Conservation (phyloP, 2,797 vertebrate species). For the Esox masquinongy region DNA sequence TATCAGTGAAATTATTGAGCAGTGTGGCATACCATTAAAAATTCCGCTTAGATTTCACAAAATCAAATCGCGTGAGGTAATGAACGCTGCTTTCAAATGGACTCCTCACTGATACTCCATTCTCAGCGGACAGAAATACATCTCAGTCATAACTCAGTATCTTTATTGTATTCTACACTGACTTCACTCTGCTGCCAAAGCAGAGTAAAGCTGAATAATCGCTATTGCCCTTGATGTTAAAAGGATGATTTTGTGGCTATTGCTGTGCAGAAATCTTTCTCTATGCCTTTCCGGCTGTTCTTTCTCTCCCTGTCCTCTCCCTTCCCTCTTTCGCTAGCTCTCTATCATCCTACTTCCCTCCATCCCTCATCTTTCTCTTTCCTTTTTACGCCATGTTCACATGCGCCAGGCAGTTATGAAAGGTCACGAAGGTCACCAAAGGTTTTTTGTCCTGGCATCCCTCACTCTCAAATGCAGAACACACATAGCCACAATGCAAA, state of each 20-base stretch:
- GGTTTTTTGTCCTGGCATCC: conserved; percentile 41
- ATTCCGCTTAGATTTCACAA: conserved; percentile 82
- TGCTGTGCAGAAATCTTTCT: conserved; percentile 38
- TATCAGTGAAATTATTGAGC: conserved; percentile 79
- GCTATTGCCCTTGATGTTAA: conserved; percentile 65
- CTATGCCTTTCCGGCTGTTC: conserved; percentile 19
- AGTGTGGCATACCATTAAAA: conserved; percentile 76
- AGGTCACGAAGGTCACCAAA: conserved; percentile 40
- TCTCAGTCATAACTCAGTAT: conserved; percentile 71
- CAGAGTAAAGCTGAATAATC: conserved; percentile 62
- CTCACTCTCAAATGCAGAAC: conserved; percentile 29
- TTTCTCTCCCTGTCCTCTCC: conserved; percentile 12
- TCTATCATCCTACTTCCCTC: neutral
- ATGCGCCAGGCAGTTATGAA: conserved; percentile 3
- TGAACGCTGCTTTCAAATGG: conserved; percentile 68
- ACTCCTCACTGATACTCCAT: conserved; percentile 57
- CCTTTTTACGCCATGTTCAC: neutral
- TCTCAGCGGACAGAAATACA: conserved; percentile 61
- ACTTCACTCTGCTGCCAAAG: conserved; percentile 62
- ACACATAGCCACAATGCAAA: conserved; percentile 39
- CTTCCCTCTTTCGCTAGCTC: conserved; percentile 27
- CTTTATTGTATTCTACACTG: conserved; percentile 70
- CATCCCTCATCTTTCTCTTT: conserved; percentile 3
- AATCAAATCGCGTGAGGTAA: conserved; percentile 72
- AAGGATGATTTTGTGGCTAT: conserved; percentile 60